phyloP scores from a whole-genome alignment of 2,113 vertebrate species.

The Herpailurus yagouaroundi region DNA sequence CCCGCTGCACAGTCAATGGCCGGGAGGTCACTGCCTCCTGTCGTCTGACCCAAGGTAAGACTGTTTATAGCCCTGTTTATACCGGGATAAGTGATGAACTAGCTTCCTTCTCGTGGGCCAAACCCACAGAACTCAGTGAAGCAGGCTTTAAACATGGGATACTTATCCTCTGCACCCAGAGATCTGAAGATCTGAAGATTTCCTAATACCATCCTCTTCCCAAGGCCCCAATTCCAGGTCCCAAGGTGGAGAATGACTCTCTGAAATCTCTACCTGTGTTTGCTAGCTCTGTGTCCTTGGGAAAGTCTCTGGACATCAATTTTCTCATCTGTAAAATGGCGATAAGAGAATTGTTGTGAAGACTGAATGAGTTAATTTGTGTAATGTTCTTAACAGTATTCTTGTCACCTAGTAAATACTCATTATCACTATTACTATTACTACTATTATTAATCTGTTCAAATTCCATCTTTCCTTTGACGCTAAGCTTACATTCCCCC shows the following conservation, averaged over 20 bases:
- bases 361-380: not conserved
- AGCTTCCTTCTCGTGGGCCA: not conserved
- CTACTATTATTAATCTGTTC: not conserved
- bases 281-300: not conserved
- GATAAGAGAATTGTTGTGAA: not conserved
- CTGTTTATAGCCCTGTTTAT: not conserved
- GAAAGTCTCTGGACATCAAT: not conserved
- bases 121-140: not conserved
- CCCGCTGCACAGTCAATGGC: constrained; percentile 92
- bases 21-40: constrained; percentile 89
- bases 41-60: constrained; percentile 94
- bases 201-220: not conserved
- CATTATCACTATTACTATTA: not conserved
- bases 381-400: not conserved
- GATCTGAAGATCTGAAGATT: constrained; percentile 42
- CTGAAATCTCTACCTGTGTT: constrained; percentile 13
- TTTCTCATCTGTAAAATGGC: constrained; percentile 9
- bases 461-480: not conserved
- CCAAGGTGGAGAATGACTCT: not conserved
- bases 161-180: not conserved
- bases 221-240: not conserved
- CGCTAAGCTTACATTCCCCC: not conserved
- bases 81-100: not conserved
- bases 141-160: not conserved
- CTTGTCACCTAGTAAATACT: not conserved